These are phyloP conservation scores for Orchestia grillus DNA, from an alignment of 1,140 invertebrate species.

Conservation along the genomic window DNA sequence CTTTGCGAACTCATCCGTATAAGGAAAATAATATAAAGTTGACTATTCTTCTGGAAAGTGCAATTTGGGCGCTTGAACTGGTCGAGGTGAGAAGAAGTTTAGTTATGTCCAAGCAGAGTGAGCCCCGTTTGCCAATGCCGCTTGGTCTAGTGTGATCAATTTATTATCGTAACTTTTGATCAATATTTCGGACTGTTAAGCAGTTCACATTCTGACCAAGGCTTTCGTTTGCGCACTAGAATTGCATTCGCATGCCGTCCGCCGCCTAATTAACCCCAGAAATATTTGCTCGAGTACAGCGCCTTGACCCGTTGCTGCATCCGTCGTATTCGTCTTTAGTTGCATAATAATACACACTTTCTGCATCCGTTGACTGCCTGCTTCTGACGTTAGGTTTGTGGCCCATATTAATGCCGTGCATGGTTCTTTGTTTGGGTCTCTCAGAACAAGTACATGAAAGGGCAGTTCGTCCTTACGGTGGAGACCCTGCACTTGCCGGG, in stretches of 20 bases:
- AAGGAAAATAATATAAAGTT: no score
- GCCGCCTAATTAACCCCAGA: background rate
- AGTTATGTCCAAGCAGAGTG: no score
- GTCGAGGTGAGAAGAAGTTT: no score
- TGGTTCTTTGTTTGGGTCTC: constrained; percentile 59
- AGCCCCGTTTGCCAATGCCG: no score
- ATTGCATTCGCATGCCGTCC: background rate
- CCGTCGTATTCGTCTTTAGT: background rate
- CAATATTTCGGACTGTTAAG: no score
- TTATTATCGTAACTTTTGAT: no score
- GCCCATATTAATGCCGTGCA: background rate
- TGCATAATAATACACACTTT: background rate
- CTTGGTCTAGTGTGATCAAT: no score
- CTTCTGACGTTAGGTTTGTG: background rate
- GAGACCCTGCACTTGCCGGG: constrained; percentile 96
- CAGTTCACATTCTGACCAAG: background rate
- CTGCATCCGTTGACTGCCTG: background rate
- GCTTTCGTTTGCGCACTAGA: background rate
- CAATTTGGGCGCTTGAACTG: no score
- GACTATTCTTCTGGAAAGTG: no score
- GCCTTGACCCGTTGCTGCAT: background rate
- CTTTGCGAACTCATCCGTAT: no score
- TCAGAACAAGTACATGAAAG: constrained; percentile 92
- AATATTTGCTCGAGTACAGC: background rate
- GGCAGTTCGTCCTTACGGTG: constrained; percentile 95